phyloP scores from a whole-genome alignment of 30 jellyfish, hydroid and myxozoan species.

The Aurelia aurita region DNA sequence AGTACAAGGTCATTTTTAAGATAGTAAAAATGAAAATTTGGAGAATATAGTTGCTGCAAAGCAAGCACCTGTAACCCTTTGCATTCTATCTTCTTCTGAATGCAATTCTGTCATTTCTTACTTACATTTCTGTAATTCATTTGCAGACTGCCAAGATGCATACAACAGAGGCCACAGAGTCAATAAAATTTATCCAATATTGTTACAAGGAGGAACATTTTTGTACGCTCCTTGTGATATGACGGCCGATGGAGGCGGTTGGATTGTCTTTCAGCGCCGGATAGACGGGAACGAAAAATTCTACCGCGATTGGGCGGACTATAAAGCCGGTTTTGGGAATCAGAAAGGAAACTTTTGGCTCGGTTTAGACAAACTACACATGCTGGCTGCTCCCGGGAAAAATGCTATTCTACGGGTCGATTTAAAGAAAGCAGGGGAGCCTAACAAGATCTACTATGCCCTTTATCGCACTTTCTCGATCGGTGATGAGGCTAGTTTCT shows the following conservation, averaged over 20 bases:
- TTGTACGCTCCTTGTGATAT: slow-evolving; percentile 1
- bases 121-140: not conserved
- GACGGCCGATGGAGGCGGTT: not conserved
- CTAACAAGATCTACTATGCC: not conserved
- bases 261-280: slow-evolving; percentile 39
- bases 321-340: slow-evolving; percentile 20
- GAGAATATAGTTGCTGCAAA: too few relatives aligned
- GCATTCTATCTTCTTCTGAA: too few relatives aligned
- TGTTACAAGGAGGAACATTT: not conserved
- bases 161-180: not conserved
- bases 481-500: not conserved
- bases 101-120: too few relatives aligned
- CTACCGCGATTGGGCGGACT: not conserved
- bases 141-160: not conserved
- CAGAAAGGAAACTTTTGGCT: slow-evolving; percentile 8
- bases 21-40: too few relatives aligned
- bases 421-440: not conserved
- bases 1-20: too few relatives aligned
- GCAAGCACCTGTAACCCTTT: too few relatives aligned
- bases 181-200: not conserved
- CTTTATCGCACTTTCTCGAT: not conserved
- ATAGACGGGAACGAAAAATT: not conserved
- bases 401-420: slow-evolving; percentile 4
- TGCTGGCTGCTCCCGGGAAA: not conserved
- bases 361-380: slow-evolving; percentile 18